phyloP scores from a whole-genome alignment of 2,113 vertebrate genomes.

The Delphinapterus leucas region DNA sequence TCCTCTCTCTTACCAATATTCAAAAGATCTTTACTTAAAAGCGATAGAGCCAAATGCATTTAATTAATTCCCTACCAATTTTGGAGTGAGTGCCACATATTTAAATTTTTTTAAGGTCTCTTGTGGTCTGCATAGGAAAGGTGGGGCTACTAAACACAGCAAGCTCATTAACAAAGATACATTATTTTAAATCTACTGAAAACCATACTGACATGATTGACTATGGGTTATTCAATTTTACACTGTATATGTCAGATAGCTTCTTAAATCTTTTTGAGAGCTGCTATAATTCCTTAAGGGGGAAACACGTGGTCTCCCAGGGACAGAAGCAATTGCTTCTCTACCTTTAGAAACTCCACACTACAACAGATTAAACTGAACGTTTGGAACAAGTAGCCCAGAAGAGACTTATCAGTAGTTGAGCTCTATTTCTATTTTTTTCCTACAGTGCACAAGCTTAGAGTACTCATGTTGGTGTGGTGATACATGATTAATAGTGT shows the following conservation, averaged over 20 bases:
- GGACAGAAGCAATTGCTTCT: constrained; percentile 58
- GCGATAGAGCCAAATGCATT: not conserved
- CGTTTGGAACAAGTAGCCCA: constrained; percentile 10
- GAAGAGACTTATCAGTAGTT: constrained; percentile 11
- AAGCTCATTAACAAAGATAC: constrained; percentile 61
- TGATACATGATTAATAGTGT: constrained; percentile 48
- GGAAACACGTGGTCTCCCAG: constrained; percentile 31
- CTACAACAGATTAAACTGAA: constrained; percentile 48
- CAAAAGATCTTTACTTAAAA: constrained; percentile 4
- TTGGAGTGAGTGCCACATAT: not conserved
- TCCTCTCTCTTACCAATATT: not conserved
- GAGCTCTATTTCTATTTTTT: not conserved
- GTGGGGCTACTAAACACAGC: constrained; percentile 24
- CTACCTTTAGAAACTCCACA: constrained; percentile 29
- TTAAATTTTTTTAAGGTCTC: constrained; percentile 39
- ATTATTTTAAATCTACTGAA: constrained; percentile 54
- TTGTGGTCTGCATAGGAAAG: not conserved
- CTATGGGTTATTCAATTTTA: constrained; percentile 46
- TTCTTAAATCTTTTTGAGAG: constrained; percentile 60
- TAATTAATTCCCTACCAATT: constrained; percentile 17
- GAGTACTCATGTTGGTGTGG: not conserved
- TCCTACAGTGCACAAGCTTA: not conserved
- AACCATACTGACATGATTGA: constrained; percentile 47
- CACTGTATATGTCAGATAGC: constrained; percentile 54
- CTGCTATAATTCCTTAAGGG: constrained; percentile 59